Conservation (phyloP, 2,797 vertebrate genomes). For the Hybognathus amarus region DNA sequence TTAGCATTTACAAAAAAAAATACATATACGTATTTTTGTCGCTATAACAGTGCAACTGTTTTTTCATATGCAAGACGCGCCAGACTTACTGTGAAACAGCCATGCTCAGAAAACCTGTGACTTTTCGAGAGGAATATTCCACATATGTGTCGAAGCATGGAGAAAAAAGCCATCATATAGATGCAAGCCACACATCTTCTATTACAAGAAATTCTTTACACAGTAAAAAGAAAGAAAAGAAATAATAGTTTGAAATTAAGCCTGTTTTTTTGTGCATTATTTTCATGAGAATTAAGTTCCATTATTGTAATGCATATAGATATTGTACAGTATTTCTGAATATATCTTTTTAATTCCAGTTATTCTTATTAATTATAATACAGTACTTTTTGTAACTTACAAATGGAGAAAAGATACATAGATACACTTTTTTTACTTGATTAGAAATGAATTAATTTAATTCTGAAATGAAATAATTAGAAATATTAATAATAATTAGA, state of each 20-base stretch:
- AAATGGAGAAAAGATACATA: not conserved
- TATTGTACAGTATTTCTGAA: not conserved
- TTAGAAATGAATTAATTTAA: too few species aligned
- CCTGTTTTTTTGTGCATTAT: not conserved
- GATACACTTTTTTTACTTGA: not conserved
- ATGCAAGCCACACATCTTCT: too few species aligned
- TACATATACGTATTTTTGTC: not conserved
- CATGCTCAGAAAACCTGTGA: not conserved
- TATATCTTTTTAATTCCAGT: not conserved
- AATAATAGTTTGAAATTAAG: not conserved
- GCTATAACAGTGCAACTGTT: not conserved
- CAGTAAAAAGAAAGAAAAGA: not conserved
- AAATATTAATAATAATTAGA: too few species aligned
- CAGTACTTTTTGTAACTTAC: not conserved
- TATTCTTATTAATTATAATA: not conserved
- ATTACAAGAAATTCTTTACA: not conserved
- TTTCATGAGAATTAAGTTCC: not conserved
- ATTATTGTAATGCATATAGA: not conserved
- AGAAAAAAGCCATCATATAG: not conserved
- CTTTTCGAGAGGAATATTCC: slow-evolving; percentile 2
- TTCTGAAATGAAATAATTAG: too few species aligned
- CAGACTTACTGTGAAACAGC: slow-evolving; percentile 8
- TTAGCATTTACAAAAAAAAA: not conserved
- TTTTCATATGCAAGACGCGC: not conserved
- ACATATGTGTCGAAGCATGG: not conserved